Percentiles rank a stretch among this genome's conserved stretches.
Evolutionary conservation across 2,797 vertebrate species (phyloP).

Genomic region (Tadarida brasiliensis): DNA sequence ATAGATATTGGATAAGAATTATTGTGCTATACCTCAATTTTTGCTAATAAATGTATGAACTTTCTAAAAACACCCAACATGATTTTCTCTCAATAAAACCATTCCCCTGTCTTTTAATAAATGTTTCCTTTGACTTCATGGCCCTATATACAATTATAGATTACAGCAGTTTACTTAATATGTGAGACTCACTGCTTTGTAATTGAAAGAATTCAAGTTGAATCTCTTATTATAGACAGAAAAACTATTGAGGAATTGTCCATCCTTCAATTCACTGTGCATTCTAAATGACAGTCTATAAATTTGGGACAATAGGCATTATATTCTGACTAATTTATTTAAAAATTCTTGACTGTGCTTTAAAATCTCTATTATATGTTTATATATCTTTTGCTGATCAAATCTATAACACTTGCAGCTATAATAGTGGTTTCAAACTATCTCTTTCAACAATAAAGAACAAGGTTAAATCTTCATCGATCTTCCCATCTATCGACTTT

Average conservation of each 20-base stretch:
- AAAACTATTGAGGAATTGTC: neutral
- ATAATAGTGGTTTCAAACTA: neutral
- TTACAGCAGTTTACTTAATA: neutral
- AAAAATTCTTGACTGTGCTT: neutral
- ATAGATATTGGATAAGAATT: neutral
- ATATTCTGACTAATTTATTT: neutral
- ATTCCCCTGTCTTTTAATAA: neutral
- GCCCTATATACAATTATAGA: neutral
- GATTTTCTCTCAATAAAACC: conserved; percentile 25
- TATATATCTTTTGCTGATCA: neutral
- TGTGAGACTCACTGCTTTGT: neutral
- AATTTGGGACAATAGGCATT: neutral
- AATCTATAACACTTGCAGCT: neutral
- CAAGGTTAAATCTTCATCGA: neutral
- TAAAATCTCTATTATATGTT: neutral
- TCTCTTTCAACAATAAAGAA: neutral
- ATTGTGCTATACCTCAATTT: neutral
- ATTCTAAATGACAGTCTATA: neutral
- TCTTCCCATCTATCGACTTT: neutral
- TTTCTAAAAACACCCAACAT: conserved; percentile 22
- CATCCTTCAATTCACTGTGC: neutral
- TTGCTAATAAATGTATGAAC: conserved; percentile 9
- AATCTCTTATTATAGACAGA: neutral
- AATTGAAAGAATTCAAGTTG: neutral
- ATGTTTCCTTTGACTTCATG: neutral